Conservation (phyloP, 1,140 invertebrate species). For the Meloidogyne exigua region DNA sequence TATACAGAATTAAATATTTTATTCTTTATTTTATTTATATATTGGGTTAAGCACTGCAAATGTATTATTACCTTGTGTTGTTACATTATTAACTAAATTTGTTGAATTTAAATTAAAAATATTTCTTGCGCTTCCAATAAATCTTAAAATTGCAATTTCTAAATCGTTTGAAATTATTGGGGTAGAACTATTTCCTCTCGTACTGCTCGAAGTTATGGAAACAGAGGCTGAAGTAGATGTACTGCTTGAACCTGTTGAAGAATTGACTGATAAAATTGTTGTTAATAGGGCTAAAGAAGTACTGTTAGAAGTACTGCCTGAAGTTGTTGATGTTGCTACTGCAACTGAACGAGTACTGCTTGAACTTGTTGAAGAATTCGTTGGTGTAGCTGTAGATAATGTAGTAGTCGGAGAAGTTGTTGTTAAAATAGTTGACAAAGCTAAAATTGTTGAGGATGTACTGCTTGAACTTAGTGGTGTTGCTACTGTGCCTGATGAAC, state of each 20-base stretch:
- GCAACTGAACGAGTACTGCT: background rate
- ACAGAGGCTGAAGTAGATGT: background rate
- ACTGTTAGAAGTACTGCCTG: background rate
- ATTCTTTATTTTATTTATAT: background rate
- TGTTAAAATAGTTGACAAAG: background rate
- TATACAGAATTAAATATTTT: background rate
- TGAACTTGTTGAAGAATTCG: background rate
- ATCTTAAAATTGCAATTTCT: background rate
- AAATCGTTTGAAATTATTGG: background rate
- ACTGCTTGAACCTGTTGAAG: background rate
- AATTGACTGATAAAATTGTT: background rate
- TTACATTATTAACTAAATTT: background rate
- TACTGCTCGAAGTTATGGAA: background rate
- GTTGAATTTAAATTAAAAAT: slow-evolving; percentile 2
- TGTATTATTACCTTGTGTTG: background rate
- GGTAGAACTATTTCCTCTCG: background rate
- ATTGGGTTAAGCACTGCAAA: background rate
- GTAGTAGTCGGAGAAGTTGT: background rate
- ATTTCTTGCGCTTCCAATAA: background rate
- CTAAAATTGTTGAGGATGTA: background rate
- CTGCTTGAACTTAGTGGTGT: background rate
- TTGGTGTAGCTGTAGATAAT: background rate
- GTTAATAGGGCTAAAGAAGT: background rate
- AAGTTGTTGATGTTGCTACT: background rate
- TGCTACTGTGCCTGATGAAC: too few relatives aligned